Percentiles rank a stretch among this genome's conserved stretches.
These are phyloP conservation scores for Psittacula echo DNA, from an alignment of 2,797 vertebrate genomes.

Conservation along the genomic window DNA sequence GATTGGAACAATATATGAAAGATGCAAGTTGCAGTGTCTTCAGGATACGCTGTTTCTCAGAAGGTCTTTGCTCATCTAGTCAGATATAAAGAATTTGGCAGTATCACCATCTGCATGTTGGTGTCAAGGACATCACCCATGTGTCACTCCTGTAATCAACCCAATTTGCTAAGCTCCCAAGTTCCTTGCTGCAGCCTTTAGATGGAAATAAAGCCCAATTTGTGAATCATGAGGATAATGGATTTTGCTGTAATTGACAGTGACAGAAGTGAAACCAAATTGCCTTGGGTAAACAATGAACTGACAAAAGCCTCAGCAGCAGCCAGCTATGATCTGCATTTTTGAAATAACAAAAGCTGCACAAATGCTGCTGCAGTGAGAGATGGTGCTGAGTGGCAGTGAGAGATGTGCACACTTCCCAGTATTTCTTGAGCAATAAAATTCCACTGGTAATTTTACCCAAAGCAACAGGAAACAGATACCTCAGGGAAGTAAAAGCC, in stretches of 20 bases:
- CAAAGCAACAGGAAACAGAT: neutral
- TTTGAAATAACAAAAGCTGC: constrained; percentile 18
- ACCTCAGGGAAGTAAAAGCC: neutral
- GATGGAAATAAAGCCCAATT: constrained; percentile 43
- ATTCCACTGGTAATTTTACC: neutral
- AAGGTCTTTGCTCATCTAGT: constrained; percentile 20
- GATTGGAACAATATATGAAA: neutral
- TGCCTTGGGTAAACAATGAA: constrained; percentile 29
- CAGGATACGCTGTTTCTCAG: neutral
- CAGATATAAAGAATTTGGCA: constrained; percentile 10
- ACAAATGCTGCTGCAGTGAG: neutral
- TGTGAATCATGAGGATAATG: constrained; percentile 47
- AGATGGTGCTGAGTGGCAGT: neutral
- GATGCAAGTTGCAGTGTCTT: neutral
- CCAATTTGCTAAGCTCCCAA: constrained; percentile 58
- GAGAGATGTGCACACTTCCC: neutral
- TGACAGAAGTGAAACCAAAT: constrained; percentile 57
- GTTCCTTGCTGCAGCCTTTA: constrained; percentile 27
- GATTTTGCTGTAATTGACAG: constrained; percentile 66
- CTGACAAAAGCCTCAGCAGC: neutral
- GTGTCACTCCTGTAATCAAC: constrained; percentile 59
- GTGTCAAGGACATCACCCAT: constrained; percentile 38
- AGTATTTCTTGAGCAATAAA: neutral
- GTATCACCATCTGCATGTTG: neutral
- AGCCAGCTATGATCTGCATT: neutral